Conservation (phyloP, 2,888 invertebrate species). For the Acanthosepion lycidas region DNA sequence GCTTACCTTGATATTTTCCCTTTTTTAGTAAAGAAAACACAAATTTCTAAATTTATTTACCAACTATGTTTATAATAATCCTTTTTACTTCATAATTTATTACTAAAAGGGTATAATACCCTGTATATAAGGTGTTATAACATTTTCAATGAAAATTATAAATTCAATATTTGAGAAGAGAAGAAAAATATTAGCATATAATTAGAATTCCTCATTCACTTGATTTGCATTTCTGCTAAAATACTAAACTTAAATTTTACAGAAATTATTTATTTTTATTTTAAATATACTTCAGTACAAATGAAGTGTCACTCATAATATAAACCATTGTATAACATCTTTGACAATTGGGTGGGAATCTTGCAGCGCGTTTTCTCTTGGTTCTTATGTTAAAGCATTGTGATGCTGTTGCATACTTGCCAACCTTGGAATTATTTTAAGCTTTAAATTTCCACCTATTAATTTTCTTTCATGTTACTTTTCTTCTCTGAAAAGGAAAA, state of each 20-base stretch:
- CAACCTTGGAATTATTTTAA: conserved; percentile 13
- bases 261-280: not conserved
- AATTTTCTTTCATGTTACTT: not conserved
- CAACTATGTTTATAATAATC: not conserved
- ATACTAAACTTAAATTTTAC: not conserved
- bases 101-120: no score
- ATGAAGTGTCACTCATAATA: not conserved
- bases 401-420: conserved; percentile 22
- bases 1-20: not conserved
- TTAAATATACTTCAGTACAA: not conserved
- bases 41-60: not conserved
- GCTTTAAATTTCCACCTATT: not conserved
- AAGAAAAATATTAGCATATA: not conserved
- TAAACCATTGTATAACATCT: not conserved
- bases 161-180: not conserved
- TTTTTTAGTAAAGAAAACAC: not conserved
- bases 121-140: no score
- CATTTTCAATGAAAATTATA: no score
- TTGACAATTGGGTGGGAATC: not conserved
- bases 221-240: no score
- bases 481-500: not conserved
- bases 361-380: not conserved
- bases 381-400: conserved; percentile 33
- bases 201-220: not conserved
- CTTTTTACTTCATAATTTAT: not conserved